Evolutionary conservation across 2,797 vertebrate genomes (phyloP).

Genomic region (Ibycter americanus): DNA sequence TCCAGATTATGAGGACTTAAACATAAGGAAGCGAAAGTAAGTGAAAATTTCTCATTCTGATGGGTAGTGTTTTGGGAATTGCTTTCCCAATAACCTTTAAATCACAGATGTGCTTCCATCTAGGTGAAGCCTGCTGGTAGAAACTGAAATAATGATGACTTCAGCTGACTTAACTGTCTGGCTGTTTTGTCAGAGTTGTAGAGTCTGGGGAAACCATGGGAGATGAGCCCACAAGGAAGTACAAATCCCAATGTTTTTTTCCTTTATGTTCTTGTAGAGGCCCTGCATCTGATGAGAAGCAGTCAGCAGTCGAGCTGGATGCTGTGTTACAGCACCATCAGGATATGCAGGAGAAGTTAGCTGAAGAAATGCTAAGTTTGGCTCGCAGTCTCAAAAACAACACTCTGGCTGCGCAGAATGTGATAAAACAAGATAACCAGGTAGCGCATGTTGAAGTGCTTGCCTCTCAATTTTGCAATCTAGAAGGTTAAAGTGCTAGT

Average conservation of each 20-base stretch:
- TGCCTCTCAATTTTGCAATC: rapidly evolving
- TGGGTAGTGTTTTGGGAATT: neutral
- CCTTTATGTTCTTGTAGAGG: slow-evolving; percentile 57
- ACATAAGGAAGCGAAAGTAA: slow-evolving; percentile 76
- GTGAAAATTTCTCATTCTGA: neutral
- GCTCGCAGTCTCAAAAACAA: slow-evolving; percentile 95
- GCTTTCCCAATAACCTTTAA: neutral
- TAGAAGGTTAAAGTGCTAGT: neutral
- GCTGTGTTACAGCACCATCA: slow-evolving; percentile 91
- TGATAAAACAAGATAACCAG: slow-evolving; percentile 99
- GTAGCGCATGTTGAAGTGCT: slow-evolving; percentile 52
- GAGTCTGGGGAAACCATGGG: neutral
- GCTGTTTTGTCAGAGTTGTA: neutral
- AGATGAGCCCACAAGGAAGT: neutral
- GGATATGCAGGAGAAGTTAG: slow-evolving; percentile 94
- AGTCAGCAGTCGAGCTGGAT: slow-evolving; percentile 90
- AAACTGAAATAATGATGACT: neutral
- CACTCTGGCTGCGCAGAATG: slow-evolving; percentile 91
- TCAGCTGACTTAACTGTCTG: neutral
- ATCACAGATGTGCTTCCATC: neutral
- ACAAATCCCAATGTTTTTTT: rapidly evolving
- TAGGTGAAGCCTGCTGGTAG: neutral
- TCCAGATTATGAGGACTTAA: slow-evolving; percentile 62
- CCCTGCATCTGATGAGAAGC: slow-evolving; percentile 83
- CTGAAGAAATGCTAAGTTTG: slow-evolving; percentile 94